These are phyloP conservation scores for Tenrec ecaudatus DNA, from an alignment of 2,113 vertebrate genomes.

Conservation along the genomic window DNA sequence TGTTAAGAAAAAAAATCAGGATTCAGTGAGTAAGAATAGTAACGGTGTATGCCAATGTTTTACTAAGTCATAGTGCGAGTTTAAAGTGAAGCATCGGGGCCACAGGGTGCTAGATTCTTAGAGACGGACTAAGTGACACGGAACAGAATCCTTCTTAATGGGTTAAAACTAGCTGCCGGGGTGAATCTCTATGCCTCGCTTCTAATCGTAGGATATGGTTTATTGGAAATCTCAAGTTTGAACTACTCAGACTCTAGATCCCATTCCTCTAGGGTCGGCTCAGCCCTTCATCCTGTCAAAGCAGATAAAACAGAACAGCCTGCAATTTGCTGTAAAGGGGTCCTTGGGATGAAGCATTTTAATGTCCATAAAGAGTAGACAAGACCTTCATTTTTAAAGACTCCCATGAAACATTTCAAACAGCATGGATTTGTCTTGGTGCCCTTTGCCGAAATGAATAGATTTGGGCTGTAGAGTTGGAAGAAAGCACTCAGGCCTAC, in stretches of 20 bases:
- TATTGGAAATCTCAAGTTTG: conserved; percentile 79
- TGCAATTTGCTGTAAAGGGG: conserved; percentile 75
- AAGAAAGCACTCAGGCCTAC: conserved; percentile 33
- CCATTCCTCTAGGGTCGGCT: conserved; percentile 76
- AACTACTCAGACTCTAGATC: conserved; percentile 67
- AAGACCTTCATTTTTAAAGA: conserved; percentile 81
- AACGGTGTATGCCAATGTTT: background rate
- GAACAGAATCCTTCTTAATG: conserved; percentile 60
- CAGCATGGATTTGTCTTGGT: conserved; percentile 69
- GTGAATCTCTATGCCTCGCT: conserved; percentile 59
- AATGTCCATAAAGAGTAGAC: conserved; percentile 79
- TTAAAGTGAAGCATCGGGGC: background rate
- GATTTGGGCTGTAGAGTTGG: conserved; percentile 62
- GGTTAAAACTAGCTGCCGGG: conserved; percentile 54
- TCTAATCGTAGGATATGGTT: conserved; percentile 74
- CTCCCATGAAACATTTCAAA: conserved; percentile 81
- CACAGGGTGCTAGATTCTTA: conserved; percentile 30
- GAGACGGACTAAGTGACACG: conserved; percentile 31
- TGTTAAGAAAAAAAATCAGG: conserved; percentile 39
- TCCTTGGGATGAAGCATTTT: conserved; percentile 80
- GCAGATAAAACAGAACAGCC: conserved; percentile 77
- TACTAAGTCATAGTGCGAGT: background rate
- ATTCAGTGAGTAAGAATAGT: conserved; percentile 2
- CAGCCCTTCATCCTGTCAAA: conserved; percentile 80
- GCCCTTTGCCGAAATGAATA: conserved; percentile 80